Evolutionary conservation across 2,797 vertebrate genomes (phyloP), one percentile per base, ranked within the genome.

Genomic region (Cyclura pinguis): DNA sequence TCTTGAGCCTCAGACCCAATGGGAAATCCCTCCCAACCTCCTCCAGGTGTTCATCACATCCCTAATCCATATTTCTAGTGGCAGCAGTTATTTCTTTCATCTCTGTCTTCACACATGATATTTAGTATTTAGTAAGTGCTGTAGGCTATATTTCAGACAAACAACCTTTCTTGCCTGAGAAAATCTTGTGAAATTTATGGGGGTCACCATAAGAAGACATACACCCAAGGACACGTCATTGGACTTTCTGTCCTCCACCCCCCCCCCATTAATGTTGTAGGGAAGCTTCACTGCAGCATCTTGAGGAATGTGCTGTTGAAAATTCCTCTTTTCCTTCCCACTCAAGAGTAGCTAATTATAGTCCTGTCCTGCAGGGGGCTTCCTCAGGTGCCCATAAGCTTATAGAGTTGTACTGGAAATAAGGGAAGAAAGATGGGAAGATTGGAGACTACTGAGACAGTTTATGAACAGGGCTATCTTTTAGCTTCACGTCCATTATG

Each of bases 291-390:
- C 92, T 93, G 93, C 94, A 94, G 92, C 90, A 84, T 95, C 91
- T 92, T 90, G 87, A 87, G 86, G 82, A 96, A 91, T 85, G 92
- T 95, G 92, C 93, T 95, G 86, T 90, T 95, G 91, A 92, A 16
- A 93, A 92, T 89, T 81, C 35, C 57, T 67, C 86, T 87, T 59
- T 89, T 87, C 62, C 81, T 85, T 64, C 67, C 80, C 18, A 55
- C 35, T 16, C 74, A 86, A 20, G n/a, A 47, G 81, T 69, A 83
- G 90, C 94, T 96, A 95, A 96, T 96, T 95, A 95, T 96, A 96
- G 93, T 90, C 92, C 89, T 95, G 94, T 91, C 91, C 89, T 95
- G 94, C 94, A 93, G 94, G 95, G 95, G 95, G 95, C 93, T 96
- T 96, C 93, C 92, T 96, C 92, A 85, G 0, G 87, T 86, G 94